Conservation (phyloP, 1,140 invertebrate genomes). For the Drosophila cardini region DNA sequence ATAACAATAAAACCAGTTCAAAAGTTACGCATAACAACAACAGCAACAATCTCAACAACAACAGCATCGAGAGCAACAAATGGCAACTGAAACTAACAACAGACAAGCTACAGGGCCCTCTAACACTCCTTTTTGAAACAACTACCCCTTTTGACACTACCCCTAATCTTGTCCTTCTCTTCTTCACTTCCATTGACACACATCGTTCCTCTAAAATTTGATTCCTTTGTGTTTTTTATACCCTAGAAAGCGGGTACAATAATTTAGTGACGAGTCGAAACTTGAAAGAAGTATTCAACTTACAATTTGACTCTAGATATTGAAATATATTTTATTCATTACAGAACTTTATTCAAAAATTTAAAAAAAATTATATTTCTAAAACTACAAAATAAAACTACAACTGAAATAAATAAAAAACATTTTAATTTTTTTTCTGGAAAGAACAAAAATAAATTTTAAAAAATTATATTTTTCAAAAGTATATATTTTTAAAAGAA, state of each 20-base stretch:
- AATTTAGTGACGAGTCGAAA: neutral
- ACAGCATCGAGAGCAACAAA: conserved; percentile 1
- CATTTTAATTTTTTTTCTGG: too few species aligned
- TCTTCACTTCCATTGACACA: neutral
- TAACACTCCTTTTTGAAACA: too few species aligned
- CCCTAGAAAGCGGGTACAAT: neutral
- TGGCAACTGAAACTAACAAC: conserved; percentile 32
- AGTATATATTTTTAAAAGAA: too few species aligned
- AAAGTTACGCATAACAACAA: conserved; percentile 53
- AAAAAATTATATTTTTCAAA: too few species aligned
- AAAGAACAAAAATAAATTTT: too few species aligned
- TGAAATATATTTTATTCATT: too few species aligned
- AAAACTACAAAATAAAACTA: too few species aligned
- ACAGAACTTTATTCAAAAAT: too few species aligned
- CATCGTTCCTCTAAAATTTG: conserved; percentile 9
- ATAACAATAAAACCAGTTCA: conserved; percentile 72
- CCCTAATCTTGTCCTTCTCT: neutral
- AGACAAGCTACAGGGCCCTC: conserved; percentile 3
- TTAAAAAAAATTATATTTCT: too few species aligned
- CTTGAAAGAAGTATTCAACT: too few species aligned
- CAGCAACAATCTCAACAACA: conserved; percentile 23
- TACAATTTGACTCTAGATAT: too few species aligned
- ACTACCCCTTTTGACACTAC: neutral
- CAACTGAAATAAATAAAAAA: too few species aligned
- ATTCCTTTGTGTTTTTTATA: neutral